A percentile compares a stretch with the other conserved stretches of the same genome.
These are phyloP conservation scores for Macrobrachium nipponense DNA, from an alignment of 1,140 invertebrate genomes.

Conservation along the genomic window DNA sequence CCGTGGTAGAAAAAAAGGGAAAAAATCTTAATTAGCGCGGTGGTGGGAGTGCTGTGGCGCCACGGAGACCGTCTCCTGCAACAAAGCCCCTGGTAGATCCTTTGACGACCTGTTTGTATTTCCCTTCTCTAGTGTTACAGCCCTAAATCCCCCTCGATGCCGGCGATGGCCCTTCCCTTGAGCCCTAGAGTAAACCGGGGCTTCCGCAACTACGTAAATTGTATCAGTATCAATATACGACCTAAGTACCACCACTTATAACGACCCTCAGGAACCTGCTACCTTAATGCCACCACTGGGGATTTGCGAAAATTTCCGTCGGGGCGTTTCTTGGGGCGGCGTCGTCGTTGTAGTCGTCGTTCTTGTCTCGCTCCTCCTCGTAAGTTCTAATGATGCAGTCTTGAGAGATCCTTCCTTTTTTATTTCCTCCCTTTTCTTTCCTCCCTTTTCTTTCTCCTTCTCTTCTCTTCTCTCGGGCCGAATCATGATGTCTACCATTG, in stretches of 20 bases:
- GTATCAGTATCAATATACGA: conserved; percentile 43
- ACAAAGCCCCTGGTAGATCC: background rate
- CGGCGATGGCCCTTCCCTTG: conserved; percentile 23
- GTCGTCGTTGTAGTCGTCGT: conserved; percentile 6
- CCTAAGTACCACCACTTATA: conserved; percentile 47
- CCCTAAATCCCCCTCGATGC: background rate
- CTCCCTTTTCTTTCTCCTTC: too few species aligned
- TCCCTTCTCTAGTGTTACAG: conserved; percentile 1
- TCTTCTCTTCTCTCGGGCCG: too few species aligned
- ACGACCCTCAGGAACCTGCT: conserved; percentile 14
- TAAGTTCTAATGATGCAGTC: conserved; percentile 50
- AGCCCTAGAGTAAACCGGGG: conserved; percentile 35
- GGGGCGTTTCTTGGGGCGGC: conserved; percentile 18
- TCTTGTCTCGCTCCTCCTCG: background rate
- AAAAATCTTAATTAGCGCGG: too few species aligned
- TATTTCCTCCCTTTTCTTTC: conserved; percentile 14
- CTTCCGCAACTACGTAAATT: conserved; percentile 24
- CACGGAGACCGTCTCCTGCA: background rate
- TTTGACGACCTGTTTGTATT: conserved; percentile 6
- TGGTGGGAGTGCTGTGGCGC: too few species aligned
- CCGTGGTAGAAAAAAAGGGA: too few species aligned
- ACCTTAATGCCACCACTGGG: background rate
- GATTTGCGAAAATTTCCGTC: conserved; percentile 28
- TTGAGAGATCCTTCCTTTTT: conserved; percentile 9
- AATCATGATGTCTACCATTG: too few species aligned